These are phyloP conservation scores for Dasyurus viverrinus DNA, from an alignment of 2,113 vertebrate genomes.

Conservation along the genomic window DNA sequence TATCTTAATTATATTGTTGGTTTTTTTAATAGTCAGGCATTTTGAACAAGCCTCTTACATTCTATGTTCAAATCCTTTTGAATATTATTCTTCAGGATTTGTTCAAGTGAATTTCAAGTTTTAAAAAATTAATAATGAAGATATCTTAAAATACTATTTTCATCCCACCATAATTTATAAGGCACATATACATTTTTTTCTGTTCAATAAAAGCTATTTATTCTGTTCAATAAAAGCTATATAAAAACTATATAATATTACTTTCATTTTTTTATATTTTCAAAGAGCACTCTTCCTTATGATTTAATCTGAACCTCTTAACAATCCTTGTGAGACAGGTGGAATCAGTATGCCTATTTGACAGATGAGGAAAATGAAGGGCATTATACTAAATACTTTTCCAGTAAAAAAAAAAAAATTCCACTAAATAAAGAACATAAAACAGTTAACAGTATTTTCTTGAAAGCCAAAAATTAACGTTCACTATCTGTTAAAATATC, in stretches of 20 bases:
- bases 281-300: constrained; percentile 50
- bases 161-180: not conserved
- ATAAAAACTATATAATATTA: constrained; percentile 36
- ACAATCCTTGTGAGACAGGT: constrained; percentile 18
- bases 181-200: not conserved
- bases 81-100: not conserved
- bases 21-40: not conserved
- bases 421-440: not conserved
- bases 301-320: constrained; percentile 45
- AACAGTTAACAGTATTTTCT: constrained; percentile 16
- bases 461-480: constrained; percentile 50
- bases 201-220: constrained; percentile 45
- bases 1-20: not conserved
- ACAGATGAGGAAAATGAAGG: constrained; percentile 49
- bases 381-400: constrained; percentile 20
- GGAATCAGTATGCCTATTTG: constrained; percentile 10
- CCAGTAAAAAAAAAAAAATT: not conserved
- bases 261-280: constrained; percentile 46
- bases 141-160: not conserved
- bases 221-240: constrained; percentile 37
- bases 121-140: not conserved
- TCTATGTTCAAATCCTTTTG: not conserved
- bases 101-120: not conserved
- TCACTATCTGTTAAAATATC: constrained; percentile 33
- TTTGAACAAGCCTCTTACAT: not conserved